Percentiles rank a stretch among this genome's conserved stretches.
phyloP scores from a whole-genome alignment of 92 coral and sea anemone species.

The Diadumene lineata region DNA sequence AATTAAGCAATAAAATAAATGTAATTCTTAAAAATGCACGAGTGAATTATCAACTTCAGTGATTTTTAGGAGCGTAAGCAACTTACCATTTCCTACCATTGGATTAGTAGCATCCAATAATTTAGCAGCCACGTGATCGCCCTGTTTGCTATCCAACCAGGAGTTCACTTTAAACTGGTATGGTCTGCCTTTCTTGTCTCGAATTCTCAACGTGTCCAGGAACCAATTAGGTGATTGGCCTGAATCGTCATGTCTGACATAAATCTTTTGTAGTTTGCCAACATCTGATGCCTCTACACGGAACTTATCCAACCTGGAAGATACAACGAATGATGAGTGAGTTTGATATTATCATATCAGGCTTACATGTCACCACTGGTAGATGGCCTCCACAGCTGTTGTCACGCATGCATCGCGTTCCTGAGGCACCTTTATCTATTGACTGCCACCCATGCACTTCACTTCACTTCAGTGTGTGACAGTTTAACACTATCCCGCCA shows the following conservation, averaged over 20 bases:
- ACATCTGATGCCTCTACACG: constrained; percentile 80
- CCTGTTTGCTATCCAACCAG: constrained; percentile 72
- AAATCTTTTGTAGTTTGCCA: constrained; percentile 61
- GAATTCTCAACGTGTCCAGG: constrained; percentile 73
- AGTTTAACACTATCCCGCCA: too few relatives aligned
- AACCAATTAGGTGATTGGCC: constrained; percentile 84
- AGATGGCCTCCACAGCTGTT: too few relatives aligned
- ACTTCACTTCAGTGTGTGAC: too few relatives aligned
- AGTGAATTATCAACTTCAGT: too few relatives aligned
- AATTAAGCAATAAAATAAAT: background rate
- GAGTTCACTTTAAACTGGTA: constrained; percentile 70
- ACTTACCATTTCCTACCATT: constrained; percentile 39
- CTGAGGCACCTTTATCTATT: too few relatives aligned
- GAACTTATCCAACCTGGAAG: constrained; percentile 67
- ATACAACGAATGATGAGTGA: too few relatives aligned
- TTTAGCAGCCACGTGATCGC: constrained; percentile 42
- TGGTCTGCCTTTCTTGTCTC: constrained; percentile 59
- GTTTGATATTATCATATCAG: too few relatives aligned
- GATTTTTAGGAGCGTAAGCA: background rate
- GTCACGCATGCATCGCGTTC: too few relatives aligned
- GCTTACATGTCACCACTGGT: too few relatives aligned
- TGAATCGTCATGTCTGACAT: constrained; percentile 67
- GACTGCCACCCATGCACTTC: too few relatives aligned
- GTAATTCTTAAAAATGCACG: background rate
- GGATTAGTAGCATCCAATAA: constrained; percentile 41